Evolutionary conservation across 2,113 vertebrate genomes (phyloP), one percentile per base, ranked within the genome.

Genomic region (Periophthalmus modestus): DNA sequence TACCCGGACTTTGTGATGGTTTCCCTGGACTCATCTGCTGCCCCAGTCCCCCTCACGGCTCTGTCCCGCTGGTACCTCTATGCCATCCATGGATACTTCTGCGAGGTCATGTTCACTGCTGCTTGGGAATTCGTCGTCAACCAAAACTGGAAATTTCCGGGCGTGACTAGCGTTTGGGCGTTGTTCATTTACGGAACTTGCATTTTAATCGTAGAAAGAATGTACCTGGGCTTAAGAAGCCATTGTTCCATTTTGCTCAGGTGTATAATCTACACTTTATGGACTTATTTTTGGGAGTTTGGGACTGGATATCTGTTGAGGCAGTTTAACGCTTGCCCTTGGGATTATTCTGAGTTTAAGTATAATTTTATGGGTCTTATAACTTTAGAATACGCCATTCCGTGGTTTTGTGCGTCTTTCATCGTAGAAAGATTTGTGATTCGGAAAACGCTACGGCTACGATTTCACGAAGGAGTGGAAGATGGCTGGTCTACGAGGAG

Each of bases 281-380:
- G 97, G 97, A 98, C 96, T 16, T 99, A 98, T 88, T 82, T 96
- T 79, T 99, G 97, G 97, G 97, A 99, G 91, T 97, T 99, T 46
- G 95, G 94, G 84, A 99, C 97, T 0, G 97, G 97, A 88, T 90
- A 96, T 87, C 94, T 97, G 81, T 92, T 99, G 69, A 94, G 95
- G 63, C 97, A 98, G 93, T 98, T 99, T 83, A 86, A 96, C 72
- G 97, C 97, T 89, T 99, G 97, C 87, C 97, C 97, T 0, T 99
- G 97, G 97, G 97, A 99, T 94, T 99, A 99, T 87, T 96, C 97
- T 5, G 93, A 96, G 86, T 99, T 99, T 85, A 95, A 95, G 90
- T 99, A 98, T 92, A 97, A 99, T 93, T 99, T 98, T 93, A 97
- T 95, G 97, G 97, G 97, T 59, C 91, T 99, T 88, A 96, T 99